Conservation (phyloP, 2,113 vertebrate genomes). For the Myiozetetes cayanensis region DNA sequence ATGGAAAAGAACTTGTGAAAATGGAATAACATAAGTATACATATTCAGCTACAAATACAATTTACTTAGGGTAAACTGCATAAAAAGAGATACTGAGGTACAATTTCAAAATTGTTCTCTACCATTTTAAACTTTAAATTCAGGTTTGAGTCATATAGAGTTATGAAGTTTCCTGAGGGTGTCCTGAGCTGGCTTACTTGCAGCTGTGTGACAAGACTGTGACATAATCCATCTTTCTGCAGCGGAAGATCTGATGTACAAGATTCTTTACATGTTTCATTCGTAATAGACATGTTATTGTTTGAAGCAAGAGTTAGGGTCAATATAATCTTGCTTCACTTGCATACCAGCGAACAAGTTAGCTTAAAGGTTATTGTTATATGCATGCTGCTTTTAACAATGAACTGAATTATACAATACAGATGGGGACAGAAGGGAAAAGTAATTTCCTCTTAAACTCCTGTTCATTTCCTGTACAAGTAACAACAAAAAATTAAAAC, state of each 20-base stretch:
- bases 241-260: background rate
- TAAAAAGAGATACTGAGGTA: background rate
- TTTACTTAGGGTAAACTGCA: background rate
- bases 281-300: background rate
- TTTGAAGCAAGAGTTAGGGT: background rate
- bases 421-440: background rate
- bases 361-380: background rate
- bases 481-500: slow-evolving; percentile 3
- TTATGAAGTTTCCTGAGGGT: background rate
- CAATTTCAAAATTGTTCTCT: background rate
- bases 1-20: background rate
- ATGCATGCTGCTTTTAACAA: background rate
- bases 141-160: background rate
- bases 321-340: background rate
- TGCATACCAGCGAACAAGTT: background rate
- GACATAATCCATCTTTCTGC: background rate
- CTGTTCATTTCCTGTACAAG: slow-evolving; percentile 11
- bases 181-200: background rate
- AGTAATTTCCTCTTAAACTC: slow-evolving; percentile 29
- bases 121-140: background rate
- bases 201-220: background rate
- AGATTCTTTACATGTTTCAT: background rate
- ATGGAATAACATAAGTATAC: background rate
- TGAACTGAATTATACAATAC: background rate
- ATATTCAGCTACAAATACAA: background rate